Base-by-base conservation (phyloP, 2,797 vertebrate species). In the Hozukius guyotensis region DNA sequence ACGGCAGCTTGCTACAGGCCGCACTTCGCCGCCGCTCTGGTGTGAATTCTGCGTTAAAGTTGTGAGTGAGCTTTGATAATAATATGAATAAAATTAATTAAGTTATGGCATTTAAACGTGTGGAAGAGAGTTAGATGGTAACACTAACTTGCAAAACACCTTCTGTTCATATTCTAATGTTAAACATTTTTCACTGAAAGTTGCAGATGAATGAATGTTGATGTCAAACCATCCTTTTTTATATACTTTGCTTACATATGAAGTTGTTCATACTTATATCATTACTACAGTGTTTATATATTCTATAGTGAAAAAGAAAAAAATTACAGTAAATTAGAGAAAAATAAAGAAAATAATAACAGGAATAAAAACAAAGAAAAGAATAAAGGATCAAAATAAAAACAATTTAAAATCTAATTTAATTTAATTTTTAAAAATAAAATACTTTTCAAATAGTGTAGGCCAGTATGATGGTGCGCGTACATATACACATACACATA, bases 191-290 rank as follows among this genome's bases (percentile, higher is more conserved):
- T 18, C 25, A 25, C 7, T 70, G 59, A 67, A 78, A 52, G 32
- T 34, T 34, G 59, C 34, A 63, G n/a, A 77, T 70, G 8, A 72
- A 73, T 57, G 3, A 55, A 62, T 4, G 27, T 66, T 9, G 14
- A 49, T 73, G 52, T 68, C 32, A 75, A 49, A 49, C 16, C 16
- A 8, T 18, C 16, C 49, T 53, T 53, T n/a, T n/a, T 53, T 53
- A n/a, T 53, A 53, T 53, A n/a, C 0, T n/a, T 53, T 53, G 10
- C 4, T 53, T 0, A 53, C 52, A 22, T 53, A 53, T 53, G 46
- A 22, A 22, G 20, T 52, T 52, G 8, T 52, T 52, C 49, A 52
- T 52, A 52, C 18, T 52, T n/a, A 52, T 52, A n/a, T 52, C 20
- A 52, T 52, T 52, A 20, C 20, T 52, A 52, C 49, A 52, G 49